Percentiles rank a stretch among this genome's conserved stretches.
Conservation (phyloP, 1,140 invertebrate species). For the Zaprionus davidi region DNA sequence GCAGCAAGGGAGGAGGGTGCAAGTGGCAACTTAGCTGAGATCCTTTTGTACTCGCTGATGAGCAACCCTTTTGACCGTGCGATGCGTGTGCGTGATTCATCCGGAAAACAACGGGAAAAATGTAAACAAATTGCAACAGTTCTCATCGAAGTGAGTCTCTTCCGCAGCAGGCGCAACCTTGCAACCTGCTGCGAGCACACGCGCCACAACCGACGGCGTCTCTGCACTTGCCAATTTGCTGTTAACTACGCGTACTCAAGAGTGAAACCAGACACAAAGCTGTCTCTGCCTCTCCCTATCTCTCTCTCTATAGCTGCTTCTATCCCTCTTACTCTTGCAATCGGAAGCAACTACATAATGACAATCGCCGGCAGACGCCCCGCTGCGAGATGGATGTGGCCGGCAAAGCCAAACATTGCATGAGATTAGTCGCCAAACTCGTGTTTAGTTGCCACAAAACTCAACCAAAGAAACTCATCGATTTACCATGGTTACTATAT, state of each 20-base stretch:
- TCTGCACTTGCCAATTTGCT: constrained; percentile 76
- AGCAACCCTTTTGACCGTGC: constrained; percentile 51
- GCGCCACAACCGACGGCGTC: constrained; percentile 43
- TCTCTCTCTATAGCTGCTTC: not conserved
- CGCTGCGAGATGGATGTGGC: constrained; percentile 38
- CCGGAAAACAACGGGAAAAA: not conserved
- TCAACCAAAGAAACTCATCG: not conserved
- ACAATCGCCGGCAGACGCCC: constrained; percentile 34
- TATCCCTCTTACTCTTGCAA: not conserved
- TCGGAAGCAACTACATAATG: constrained; percentile 25
- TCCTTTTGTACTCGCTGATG: constrained; percentile 13
- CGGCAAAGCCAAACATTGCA: constrained; percentile 33
- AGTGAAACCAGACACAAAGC: constrained; percentile 43
- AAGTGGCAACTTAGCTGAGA: constrained; percentile 3
- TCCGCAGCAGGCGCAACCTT: constrained; percentile 4
- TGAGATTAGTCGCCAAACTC: constrained; percentile 12
- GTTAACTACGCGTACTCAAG: constrained; percentile 62
- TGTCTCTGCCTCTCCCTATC: not conserved
- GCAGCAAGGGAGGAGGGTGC: constrained; percentile 8
- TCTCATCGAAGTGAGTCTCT: constrained; percentile 51
- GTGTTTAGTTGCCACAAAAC: constrained; percentile 1
- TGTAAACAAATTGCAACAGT: constrained; percentile 76
- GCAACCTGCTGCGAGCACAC: constrained; percentile 69
- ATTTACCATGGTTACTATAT: not conserved
- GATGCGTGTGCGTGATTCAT: constrained; percentile 12